Evolutionary conservation across 2,113 vertebrate species (phyloP).

Genomic region (Neomonachus schauinslandi): DNA sequence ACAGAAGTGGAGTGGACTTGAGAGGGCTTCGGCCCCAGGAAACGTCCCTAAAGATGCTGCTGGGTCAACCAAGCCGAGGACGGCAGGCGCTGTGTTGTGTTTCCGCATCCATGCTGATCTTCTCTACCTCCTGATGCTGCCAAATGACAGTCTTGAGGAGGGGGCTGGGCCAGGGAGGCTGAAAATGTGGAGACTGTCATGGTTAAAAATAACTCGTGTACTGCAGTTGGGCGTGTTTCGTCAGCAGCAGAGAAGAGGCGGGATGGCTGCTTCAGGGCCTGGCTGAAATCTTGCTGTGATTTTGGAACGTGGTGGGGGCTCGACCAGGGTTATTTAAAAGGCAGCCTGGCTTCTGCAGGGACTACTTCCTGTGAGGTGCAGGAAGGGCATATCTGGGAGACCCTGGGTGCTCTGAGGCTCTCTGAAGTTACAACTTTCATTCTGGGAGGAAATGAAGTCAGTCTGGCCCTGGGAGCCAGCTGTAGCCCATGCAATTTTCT

Average conservation of each 20-base stretch:
- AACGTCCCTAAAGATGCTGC: neutral
- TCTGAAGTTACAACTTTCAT: constrained; percentile 35
- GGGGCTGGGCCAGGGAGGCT: constrained; percentile 73
- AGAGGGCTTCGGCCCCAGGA: neutral
- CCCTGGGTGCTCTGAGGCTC: neutral
- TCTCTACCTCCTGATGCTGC: constrained; percentile 21
- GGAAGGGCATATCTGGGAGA: neutral
- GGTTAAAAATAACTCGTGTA: constrained; percentile 76
- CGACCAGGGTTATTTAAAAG: neutral
- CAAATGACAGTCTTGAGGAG: constrained; percentile 59
- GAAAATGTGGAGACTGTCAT: constrained; percentile 65
- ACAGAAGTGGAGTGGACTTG: neutral
- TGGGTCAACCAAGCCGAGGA: neutral
- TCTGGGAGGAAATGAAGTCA: constrained; percentile 60
- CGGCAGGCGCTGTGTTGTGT: neutral
- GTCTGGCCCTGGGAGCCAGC: constrained; percentile 19
- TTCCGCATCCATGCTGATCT: neutral
- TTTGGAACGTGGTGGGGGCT: constrained; percentile 25
- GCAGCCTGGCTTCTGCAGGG: neutral
- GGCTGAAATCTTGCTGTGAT: constrained; percentile 56
- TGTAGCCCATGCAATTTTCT: constrained; percentile 28
- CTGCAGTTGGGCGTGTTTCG: constrained; percentile 63
- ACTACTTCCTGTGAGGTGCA: neutral
- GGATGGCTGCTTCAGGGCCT: constrained; percentile 65
- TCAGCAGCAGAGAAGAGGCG: constrained; percentile 61